These are phyloP conservation scores for Lutraria rhynchaena DNA, from an alignment of 1,140 invertebrate genomes.

Conservation along the genomic window DNA sequence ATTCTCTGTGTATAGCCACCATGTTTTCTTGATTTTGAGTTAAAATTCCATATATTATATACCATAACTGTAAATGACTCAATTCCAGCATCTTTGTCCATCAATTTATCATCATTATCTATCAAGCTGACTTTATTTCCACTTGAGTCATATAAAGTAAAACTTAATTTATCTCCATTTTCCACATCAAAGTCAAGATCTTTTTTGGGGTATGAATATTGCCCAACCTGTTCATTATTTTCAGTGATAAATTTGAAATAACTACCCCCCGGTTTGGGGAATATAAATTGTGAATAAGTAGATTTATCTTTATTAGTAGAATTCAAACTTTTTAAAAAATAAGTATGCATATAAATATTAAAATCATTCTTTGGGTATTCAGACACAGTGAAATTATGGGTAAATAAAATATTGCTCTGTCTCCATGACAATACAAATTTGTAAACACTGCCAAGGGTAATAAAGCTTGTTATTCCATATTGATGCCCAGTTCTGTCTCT, in stretches of 20 bases:
- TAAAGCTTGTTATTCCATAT: constrained; percentile 33
- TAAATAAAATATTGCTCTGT: constrained; percentile 12
- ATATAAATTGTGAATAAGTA: background rate
- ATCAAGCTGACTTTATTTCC: background rate
- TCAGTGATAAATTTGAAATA: constrained; percentile 25
- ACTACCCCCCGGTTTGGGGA: constrained; percentile 21
- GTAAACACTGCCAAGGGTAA: constrained; percentile 21
- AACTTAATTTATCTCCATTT: background rate
- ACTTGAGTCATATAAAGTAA: background rate
- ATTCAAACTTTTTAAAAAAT: constrained; percentile 11
- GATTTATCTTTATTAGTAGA: background rate
- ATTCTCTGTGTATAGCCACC: constrained; percentile 56
- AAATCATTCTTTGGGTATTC: constrained; percentile 30
- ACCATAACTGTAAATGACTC: constrained; percentile 54
- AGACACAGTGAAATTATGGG: constrained; percentile 46
- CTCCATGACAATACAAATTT: constrained; percentile 43
- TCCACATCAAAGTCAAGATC: background rate
- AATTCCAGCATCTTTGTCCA: background rate
- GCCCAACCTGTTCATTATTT: constrained; percentile 5
- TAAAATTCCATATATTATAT: constrained; percentile 65
- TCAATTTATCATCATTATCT: background rate
- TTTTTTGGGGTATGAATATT: background rate
- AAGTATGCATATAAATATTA: constrained; percentile 50
- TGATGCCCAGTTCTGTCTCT: constrained; percentile 1
- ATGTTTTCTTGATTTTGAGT: constrained; percentile 40